Conservation (phyloP, 2,797 vertebrate species). For the Picus viridis region DNA sequence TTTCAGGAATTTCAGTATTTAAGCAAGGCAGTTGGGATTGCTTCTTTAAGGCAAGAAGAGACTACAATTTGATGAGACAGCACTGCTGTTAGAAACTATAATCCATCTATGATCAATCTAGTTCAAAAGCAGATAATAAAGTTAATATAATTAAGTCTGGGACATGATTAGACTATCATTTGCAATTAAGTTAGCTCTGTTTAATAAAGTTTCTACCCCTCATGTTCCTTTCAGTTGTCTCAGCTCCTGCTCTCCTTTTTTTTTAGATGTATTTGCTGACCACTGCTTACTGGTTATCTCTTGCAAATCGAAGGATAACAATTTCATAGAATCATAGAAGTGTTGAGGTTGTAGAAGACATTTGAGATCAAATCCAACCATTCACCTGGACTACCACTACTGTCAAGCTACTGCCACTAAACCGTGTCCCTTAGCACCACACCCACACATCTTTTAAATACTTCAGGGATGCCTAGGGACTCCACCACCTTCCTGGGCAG, state of each 20-base stretch:
- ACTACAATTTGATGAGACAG: slow-evolving; percentile 42
- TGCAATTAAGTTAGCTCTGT: slow-evolving; percentile 34
- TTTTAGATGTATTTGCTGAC: background rate
- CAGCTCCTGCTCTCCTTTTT: background rate
- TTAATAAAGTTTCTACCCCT: slow-evolving; percentile 2
- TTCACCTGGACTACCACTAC: no score
- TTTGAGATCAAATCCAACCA: no score
- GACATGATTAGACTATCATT: slow-evolving; percentile 44
- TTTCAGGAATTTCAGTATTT: background rate
- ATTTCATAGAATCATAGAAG: no score
- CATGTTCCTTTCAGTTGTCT: background rate
- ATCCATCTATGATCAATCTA: slow-evolving; percentile 40
- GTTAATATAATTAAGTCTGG: slow-evolving; percentile 47
- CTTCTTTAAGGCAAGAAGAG: slow-evolving; percentile 21
- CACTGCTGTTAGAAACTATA: slow-evolving; percentile 24
- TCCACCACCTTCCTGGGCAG: no score
- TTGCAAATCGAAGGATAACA: background rate
- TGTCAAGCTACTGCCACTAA: no score
- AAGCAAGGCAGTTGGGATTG: background rate
- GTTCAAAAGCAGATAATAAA: slow-evolving; percentile 43
- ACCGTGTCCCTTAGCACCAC: no score
- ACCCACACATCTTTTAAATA: no score
- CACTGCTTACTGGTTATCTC: background rate
- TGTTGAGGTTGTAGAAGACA: no score
- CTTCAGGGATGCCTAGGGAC: no score